Evolutionary conservation across 2,888 invertebrate species (phyloP).

Genomic region (Tanytarsus gracilentus): DNA sequence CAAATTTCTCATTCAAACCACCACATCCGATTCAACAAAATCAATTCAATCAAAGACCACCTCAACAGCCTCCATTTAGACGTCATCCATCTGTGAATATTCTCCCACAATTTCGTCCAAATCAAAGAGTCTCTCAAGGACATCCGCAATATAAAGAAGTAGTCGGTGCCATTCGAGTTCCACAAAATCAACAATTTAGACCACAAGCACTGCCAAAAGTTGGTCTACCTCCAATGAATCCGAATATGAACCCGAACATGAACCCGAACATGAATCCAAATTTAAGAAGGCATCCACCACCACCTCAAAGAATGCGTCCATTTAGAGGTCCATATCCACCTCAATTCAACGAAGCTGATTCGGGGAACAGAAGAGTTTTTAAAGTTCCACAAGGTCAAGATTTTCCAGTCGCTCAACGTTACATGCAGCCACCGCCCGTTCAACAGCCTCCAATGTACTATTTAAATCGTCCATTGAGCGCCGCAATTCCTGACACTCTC

Average conservation of each 20-base stretch:
- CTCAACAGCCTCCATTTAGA: constrained; percentile 37
- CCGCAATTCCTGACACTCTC: constrained; percentile 31
- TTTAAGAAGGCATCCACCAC: neutral
- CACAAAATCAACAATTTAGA: constrained; percentile 32
- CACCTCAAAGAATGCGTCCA: neutral
- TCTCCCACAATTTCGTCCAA: constrained; percentile 61
- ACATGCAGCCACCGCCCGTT: constrained; percentile 36
- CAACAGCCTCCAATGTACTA: constrained; percentile 27
- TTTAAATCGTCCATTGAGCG: neutral
- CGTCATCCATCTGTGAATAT: constrained; percentile 52
- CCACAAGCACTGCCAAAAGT: constrained; percentile 32
- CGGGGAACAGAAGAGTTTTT: constrained; percentile 39
- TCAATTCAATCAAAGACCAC: constrained; percentile 36
- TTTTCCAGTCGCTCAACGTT: constrained; percentile 35
- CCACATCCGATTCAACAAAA: constrained; percentile 8
- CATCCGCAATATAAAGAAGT: constrained; percentile 33
- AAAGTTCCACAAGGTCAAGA: constrained; percentile 34
- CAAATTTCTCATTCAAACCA: constrained; percentile 35
- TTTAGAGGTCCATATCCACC: neutral
- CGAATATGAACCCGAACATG: neutral
- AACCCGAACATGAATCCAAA: constrained; percentile 3
- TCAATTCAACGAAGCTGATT: neutral
- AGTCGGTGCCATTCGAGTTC: constrained; percentile 26
- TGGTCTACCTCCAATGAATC: constrained; percentile 10
- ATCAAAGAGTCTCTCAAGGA: constrained; percentile 49